Evolutionary conservation across 2,113 vertebrate genomes (phyloP).

Genomic region (Scalopus aquaticus): DNA sequence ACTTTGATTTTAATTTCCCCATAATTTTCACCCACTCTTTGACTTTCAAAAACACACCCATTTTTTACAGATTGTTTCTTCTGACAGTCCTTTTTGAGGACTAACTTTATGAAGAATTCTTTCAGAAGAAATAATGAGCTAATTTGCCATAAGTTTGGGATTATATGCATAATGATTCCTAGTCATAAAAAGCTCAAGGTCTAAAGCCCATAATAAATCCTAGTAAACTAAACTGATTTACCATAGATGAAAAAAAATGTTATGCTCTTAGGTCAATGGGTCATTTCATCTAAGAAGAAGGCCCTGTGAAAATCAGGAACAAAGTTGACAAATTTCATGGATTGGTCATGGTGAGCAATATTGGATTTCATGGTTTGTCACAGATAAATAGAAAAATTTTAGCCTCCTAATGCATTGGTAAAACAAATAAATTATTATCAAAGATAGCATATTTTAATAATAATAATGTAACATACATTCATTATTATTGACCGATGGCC

Average conservation of each 20-base stretch:
- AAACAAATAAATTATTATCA: conserved; percentile 75
- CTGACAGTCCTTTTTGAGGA: conserved; percentile 7
- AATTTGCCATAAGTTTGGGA: conserved; percentile 28
- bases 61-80: conserved; percentile 45
- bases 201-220: conserved; percentile 71
- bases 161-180: conserved; percentile 62
- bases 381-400: conserved; percentile 64
- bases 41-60: neutral
- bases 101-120: conserved; percentile 40
- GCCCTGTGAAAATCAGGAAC: conserved; percentile 75
- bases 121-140: conserved; percentile 47
- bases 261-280: conserved; percentile 10
- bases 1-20: conserved; percentile 41
- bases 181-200: conserved; percentile 67
- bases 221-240: conserved; percentile 68
- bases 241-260: conserved; percentile 64
- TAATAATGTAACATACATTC: conserved; percentile 42
- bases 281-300: conserved; percentile 71
- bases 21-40: conserved; percentile 58
- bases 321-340: conserved; percentile 74
- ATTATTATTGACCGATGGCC: conserved; percentile 63
- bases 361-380: conserved; percentile 73
- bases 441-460: conserved; percentile 59
- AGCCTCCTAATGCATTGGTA: conserved; percentile 56
- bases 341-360: conserved; percentile 71